These are phyloP conservation scores for Stratiomys singularior DNA, from an alignment of 2,888 invertebrate genomes.

Conservation along the genomic window DNA sequence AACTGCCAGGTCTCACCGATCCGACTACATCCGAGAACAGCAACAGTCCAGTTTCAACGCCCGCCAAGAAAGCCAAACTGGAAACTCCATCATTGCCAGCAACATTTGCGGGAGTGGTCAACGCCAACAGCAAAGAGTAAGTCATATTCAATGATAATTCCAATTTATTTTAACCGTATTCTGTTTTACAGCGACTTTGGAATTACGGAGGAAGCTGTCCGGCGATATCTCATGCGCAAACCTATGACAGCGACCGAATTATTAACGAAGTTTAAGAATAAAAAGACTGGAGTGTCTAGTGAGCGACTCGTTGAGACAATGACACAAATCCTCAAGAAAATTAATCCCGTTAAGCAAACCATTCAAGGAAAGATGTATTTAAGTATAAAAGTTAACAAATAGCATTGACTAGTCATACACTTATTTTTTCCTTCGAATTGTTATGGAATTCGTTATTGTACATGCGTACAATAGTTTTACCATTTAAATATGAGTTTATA, in stretches of 20 bases:
- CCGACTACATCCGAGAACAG: constrained; percentile 64
- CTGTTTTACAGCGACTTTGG: constrained; percentile 78
- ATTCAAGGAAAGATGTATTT: constrained; percentile 95
- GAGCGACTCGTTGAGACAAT: constrained; percentile 93
- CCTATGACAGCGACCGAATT: constrained; percentile 98
- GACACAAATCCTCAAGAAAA: constrained; percentile 93
- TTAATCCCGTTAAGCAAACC: constrained; percentile 92
- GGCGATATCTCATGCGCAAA: constrained; percentile 93
- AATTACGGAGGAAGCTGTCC: constrained; percentile 93
- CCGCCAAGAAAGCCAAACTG: constrained; percentile 62
- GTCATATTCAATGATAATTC: background rate
- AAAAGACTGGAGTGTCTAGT: constrained; percentile 89
- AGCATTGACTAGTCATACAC: constrained; percentile 29
- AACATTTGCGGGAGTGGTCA: constrained; percentile 63
- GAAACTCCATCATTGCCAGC: constrained; percentile 62
- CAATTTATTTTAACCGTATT: background rate
- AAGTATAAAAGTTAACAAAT: constrained; percentile 75
- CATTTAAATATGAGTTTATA: no score
- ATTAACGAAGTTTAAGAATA: constrained; percentile 93
- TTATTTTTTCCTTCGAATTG: no score
- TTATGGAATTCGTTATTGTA: background rate
- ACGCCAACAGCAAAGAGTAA: constrained; percentile 62
- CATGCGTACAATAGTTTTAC: background rate
- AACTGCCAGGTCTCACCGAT: constrained; percentile 62
- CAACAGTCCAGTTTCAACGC: constrained; percentile 63